These are phyloP conservation scores for Bostrychus sinensis DNA, from an alignment of 2,113 vertebrate species.

Conservation along the genomic window DNA sequence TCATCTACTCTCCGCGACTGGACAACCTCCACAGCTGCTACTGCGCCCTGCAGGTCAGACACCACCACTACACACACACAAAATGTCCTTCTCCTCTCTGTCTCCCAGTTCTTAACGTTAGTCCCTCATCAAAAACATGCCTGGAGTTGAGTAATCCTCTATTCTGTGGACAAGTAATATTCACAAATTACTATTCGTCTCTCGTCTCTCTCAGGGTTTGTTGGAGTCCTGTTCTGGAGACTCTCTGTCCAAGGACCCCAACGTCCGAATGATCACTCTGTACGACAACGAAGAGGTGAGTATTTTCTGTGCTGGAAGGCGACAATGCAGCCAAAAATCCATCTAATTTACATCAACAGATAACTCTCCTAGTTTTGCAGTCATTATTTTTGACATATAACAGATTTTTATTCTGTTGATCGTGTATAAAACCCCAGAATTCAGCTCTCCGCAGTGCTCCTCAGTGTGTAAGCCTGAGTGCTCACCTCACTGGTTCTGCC, in stretches of 20 bases:
- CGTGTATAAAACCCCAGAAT: too few species aligned
- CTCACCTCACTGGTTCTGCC: constrained; percentile 2
- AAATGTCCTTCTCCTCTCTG: neutral
- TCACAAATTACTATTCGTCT: too few species aligned
- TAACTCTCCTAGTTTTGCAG: too few species aligned
- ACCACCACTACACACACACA: neutral
- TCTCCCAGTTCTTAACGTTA: too few species aligned
- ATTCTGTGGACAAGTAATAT: neutral
- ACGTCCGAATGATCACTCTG: constrained; percentile 89
- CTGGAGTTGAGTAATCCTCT: too few species aligned
- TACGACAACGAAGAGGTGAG: constrained; percentile 97
- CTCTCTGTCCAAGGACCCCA: constrained; percentile 85
- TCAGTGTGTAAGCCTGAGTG: neutral
- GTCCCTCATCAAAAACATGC: too few species aligned
- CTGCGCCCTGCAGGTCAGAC: constrained; percentile 91
- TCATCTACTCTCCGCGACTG: constrained; percentile 94
- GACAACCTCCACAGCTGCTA: constrained; percentile 99
- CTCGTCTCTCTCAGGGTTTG: constrained; percentile 81
- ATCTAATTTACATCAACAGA: too few species aligned
- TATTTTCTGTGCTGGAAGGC: too few species aligned
- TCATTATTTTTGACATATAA: too few species aligned
- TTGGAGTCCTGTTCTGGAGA: constrained; percentile 82
- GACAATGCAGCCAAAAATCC: too few species aligned
- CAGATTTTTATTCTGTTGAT: too few species aligned
- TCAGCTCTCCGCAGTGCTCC: too few species aligned